phyloP scores from a whole-genome alignment of 2,888 invertebrate species.

The Drosophila multiciliata region DNA sequence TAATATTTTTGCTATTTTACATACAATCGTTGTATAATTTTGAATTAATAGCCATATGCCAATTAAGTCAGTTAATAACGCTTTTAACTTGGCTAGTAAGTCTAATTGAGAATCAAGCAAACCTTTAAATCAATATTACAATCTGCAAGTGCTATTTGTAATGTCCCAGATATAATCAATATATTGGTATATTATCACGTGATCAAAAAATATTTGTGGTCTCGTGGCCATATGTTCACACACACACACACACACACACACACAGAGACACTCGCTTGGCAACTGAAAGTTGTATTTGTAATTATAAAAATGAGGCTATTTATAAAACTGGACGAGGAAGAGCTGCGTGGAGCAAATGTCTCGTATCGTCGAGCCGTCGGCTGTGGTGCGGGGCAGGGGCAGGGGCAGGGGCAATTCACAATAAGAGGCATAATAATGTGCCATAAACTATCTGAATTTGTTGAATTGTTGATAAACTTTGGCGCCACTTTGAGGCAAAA shows the following conservation, averaged over 20 bases:
- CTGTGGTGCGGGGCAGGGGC: background rate
- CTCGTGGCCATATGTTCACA: constrained; percentile 70
- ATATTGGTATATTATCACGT: constrained; percentile 33
- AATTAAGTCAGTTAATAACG: constrained; percentile 10
- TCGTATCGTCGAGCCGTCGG: constrained; percentile 25
- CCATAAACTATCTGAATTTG: constrained; percentile 80
- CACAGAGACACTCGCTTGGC: constrained; percentile 8
- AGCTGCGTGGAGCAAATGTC: constrained; percentile 47
- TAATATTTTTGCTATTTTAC: background rate
- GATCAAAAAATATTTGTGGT: constrained; percentile 25
- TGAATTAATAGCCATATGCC: constrained; percentile 7
- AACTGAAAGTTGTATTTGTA: constrained; percentile 31
- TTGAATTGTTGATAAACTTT: constrained; percentile 82
- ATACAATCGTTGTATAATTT: background rate
- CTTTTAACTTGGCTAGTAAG: constrained; percentile 7
- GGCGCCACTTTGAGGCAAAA: constrained; percentile 74
- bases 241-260: constrained; percentile 14
- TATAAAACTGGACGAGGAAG: constrained; percentile 27
- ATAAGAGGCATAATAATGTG: constrained; percentile 79
- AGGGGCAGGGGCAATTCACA: constrained; percentile 52
- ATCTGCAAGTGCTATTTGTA: constrained; percentile 33
- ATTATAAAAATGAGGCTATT: constrained; percentile 52
- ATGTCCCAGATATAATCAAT: constrained; percentile 4
- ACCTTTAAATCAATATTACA: constrained; percentile 1
- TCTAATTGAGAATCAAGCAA: background rate